These are phyloP conservation scores for Sesia apiformis DNA, from an alignment of 2,888 invertebrate species.

Conservation along the genomic window DNA sequence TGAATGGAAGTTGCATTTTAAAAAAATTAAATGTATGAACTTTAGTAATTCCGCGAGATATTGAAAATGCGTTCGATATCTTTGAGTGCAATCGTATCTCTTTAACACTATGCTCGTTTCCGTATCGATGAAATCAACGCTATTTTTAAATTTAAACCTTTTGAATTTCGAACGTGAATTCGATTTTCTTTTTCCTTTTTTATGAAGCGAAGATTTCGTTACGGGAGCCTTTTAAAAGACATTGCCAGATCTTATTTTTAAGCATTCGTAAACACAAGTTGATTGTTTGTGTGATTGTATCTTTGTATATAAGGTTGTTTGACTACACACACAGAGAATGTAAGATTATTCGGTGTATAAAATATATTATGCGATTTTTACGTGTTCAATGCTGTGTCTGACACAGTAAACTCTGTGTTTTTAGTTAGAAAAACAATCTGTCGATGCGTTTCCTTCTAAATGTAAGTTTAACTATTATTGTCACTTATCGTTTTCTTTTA, in stretches of 20 bases:
- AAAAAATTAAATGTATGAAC: constrained; percentile 34
- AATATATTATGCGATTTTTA: too few relatives aligned
- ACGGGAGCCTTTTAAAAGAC: constrained; percentile 40
- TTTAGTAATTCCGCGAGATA: constrained; percentile 28
- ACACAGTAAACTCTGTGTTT: not conserved
- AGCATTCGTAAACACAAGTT: constrained; percentile 49
- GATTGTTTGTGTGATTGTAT: constrained; percentile 41
- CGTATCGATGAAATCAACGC: constrained; percentile 13
- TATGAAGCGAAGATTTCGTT: constrained; percentile 16
- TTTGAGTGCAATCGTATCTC: constrained; percentile 21
- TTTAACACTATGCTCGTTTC: constrained; percentile 9
- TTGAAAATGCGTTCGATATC: constrained; percentile 8
- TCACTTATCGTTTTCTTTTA: constrained; percentile 61
- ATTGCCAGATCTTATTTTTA: constrained; percentile 54
- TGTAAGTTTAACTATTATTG: constrained; percentile 63
- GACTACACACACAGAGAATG: too few relatives aligned
- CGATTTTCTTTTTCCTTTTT: constrained; percentile 21
- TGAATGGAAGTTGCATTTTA: constrained; percentile 67
- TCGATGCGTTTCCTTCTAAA: constrained; percentile 31
- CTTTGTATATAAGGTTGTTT: constrained; percentile 10
- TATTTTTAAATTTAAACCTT: constrained; percentile 17
- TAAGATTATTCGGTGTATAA: too few relatives aligned
- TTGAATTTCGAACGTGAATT: constrained; percentile 22
- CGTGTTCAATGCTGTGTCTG: not conserved
- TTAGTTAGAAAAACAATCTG: constrained; percentile 16